These are phyloP conservation scores for Hartigia nigra DNA, from an alignment of 2,888 invertebrate genomes.

Conservation along the genomic window DNA sequence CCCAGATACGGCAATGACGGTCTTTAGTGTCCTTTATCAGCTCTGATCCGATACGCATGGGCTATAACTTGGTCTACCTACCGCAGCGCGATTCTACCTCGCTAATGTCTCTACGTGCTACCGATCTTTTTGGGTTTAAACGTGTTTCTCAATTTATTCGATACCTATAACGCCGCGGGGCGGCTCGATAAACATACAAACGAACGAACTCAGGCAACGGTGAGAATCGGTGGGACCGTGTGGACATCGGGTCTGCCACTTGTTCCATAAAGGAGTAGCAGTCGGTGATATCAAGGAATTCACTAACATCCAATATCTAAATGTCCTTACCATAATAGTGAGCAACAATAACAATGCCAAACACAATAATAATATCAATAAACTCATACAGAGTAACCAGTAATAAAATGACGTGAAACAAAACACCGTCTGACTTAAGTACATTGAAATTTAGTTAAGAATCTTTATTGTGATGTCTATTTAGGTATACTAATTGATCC, in stretches of 20 bases:
- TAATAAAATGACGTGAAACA: background rate
- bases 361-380: background rate
- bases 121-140: conserved; percentile 23
- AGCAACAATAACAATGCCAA: background rate
- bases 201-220: background rate
- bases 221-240: background rate
- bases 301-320: background rate
- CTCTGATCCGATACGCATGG: conserved; percentile 52
- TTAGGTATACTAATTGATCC: background rate
- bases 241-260: background rate
- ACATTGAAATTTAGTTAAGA: background rate
- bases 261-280: background rate
- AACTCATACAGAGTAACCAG: background rate
- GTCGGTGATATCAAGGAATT: background rate
- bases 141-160: background rate
- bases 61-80: conserved; percentile 54
- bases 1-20: conserved; percentile 43
- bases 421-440: background rate
- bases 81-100: conserved; percentile 46
- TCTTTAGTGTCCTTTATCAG: conserved; percentile 56
- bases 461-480: background rate
- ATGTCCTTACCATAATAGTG: background rate
- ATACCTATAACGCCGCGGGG: background rate
- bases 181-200: background rate
- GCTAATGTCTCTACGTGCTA: conserved; percentile 33